Percentiles rank a stretch among this genome's conserved stretches.
Conservation (phyloP, 2,113 vertebrate genomes). For the Tor tambroides region DNA sequence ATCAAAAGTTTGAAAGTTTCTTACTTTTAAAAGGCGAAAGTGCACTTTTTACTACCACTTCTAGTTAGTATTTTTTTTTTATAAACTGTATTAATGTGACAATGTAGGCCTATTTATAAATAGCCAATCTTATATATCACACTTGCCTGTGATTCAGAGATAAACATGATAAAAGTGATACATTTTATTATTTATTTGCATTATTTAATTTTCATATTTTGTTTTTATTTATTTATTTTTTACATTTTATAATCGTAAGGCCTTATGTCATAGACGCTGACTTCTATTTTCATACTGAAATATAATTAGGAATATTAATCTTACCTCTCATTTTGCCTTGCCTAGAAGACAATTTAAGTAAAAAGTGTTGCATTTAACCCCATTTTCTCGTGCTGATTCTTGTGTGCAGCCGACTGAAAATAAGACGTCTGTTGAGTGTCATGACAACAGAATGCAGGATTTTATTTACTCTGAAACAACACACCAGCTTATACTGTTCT, state of each 20-base stretch:
- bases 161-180: too few relatives aligned
- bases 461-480: background rate
- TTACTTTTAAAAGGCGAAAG: background rate
- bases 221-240: background rate
- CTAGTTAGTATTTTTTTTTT: too few relatives aligned
- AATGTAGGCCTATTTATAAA: too few relatives aligned
- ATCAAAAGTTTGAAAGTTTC: background rate
- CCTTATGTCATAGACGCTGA: background rate
- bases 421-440: background rate
- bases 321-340: background rate
- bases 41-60: too few relatives aligned
- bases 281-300: background rate
- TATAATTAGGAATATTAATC: background rate
- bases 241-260: background rate
- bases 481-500: background rate
- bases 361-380: background rate
- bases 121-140: too few relatives aligned
- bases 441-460: background rate
- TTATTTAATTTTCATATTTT: background rate
- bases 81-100: too few relatives aligned
- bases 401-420: background rate
- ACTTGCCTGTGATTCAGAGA: background rate
- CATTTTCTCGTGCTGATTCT: background rate
- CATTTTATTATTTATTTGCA: background rate
- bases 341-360: background rate